Evolutionary conservation across 2,113 vertebrate species (phyloP).

Genomic region (Neofelis nebulosa): DNA sequence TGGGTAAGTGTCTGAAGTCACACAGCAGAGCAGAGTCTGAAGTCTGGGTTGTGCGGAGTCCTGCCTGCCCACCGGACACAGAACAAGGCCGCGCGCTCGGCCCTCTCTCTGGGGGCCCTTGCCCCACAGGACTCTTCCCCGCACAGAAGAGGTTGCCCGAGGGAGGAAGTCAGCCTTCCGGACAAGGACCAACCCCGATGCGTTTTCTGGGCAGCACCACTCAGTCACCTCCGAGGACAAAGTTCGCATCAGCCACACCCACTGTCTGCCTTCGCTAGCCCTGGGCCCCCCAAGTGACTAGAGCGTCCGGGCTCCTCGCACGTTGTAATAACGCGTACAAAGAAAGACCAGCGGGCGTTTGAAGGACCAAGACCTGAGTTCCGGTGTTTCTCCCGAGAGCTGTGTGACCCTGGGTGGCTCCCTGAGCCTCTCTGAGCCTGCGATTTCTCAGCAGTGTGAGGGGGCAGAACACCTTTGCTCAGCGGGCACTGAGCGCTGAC

Average conservation of each 20-base stretch:
- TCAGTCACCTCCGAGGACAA: neutral
- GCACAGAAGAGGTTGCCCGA: neutral
- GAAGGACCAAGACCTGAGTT: neutral
- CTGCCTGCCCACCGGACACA: neutral
- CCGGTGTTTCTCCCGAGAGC: neutral
- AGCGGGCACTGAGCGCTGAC: neutral
- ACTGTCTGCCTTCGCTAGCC: neutral
- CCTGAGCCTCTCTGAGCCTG: neutral
- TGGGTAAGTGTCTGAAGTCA: neutral
- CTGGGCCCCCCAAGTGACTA: neutral
- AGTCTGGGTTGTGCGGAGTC: neutral
- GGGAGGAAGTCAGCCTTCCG: neutral
- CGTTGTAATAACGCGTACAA: neutral
- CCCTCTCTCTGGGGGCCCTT: neutral
- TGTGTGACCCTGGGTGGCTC: neutral
- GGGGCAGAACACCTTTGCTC: fast-evolving
- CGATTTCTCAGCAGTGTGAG: neutral
- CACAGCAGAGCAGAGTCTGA: neutral
- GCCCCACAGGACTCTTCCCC: too few species aligned
- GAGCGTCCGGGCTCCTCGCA: too few species aligned
- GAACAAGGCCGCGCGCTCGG: neutral
- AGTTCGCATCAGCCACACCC: too few species aligned
- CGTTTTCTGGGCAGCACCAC: neutral
- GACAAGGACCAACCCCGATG: neutral
- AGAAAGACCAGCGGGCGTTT: neutral